A percentile compares a stretch with the other conserved stretches of the same genome.
These are phyloP conservation scores for Melanogrammus aeglefinus DNA, from an alignment of 2,797 vertebrate species.

Conservation along the genomic window DNA sequence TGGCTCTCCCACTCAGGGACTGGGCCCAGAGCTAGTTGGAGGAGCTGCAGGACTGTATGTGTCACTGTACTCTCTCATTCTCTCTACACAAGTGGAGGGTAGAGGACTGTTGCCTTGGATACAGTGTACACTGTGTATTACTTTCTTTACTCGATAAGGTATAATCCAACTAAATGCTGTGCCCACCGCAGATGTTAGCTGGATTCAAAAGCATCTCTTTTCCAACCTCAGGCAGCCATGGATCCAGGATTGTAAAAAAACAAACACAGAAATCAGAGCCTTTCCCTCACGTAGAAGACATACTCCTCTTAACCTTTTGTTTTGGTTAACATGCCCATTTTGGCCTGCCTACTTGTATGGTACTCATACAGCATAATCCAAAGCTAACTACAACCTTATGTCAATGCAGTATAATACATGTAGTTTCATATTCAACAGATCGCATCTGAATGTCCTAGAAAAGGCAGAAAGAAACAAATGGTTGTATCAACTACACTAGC, in stretches of 20 bases:
- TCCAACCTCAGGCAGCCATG: slow-evolving; percentile 48
- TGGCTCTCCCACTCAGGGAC: background rate
- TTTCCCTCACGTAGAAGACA: background rate
- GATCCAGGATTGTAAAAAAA: slow-evolving; percentile 34
- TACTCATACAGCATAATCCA: background rate
- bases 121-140: slow-evolving; percentile 56
- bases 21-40: background rate
- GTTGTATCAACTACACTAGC: slow-evolving; percentile 14
- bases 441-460: background rate
- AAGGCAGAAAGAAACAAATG: slow-evolving; percentile 29
- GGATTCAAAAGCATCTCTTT: slow-evolving; percentile 47
- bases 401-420: background rate
- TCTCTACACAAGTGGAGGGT: slow-evolving; percentile 37
- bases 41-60: background rate
- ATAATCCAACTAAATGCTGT: slow-evolving; percentile 35
- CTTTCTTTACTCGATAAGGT: slow-evolving; percentile 48
- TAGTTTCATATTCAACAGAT: background rate
- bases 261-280: background rate
- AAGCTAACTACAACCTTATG: background rate
- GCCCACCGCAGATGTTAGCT: slow-evolving; percentile 48
- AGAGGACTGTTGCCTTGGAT: slow-evolving; percentile 41
- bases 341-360: background rate
- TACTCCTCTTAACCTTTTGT: background rate
- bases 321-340: background rate
- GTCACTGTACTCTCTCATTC: background rate